These are phyloP conservation scores for Camponotus fellah DNA, from an alignment of 2,888 invertebrate species.

Conservation along the genomic window DNA sequence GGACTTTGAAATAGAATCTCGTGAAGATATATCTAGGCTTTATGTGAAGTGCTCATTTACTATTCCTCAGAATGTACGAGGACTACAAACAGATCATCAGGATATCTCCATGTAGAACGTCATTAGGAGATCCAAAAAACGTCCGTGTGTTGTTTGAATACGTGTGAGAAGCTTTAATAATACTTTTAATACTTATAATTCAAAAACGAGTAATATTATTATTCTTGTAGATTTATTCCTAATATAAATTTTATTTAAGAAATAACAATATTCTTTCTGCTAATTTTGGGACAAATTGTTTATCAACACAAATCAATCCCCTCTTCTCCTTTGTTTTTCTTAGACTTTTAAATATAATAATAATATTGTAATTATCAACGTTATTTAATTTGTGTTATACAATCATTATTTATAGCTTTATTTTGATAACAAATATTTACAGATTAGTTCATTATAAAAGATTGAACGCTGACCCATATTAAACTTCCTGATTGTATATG, in stretches of 20 bases:
- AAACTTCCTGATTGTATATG: constrained; percentile 24
- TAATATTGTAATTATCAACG: background rate
- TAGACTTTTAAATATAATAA: background rate
- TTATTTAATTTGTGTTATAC: constrained; percentile 25
- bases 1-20: too few species aligned
- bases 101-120: too few species aligned
- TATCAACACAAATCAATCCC: constrained; percentile 7
- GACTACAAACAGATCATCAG: too few species aligned
- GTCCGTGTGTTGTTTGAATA: too few species aligned
- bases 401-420: constrained; percentile 20
- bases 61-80: too few species aligned
- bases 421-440: background rate
- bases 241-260: constrained; percentile 4
- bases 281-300: background rate
- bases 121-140: too few species aligned
- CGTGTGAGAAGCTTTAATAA: background rate
- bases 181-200: background rate
- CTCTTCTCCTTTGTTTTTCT: background rate
- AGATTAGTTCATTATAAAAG: background rate
- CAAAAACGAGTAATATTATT: constrained; percentile 6
- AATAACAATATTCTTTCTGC: constrained; percentile 12
- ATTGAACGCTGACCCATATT: constrained; percentile 6
- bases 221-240: background rate
- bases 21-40: too few species aligned
- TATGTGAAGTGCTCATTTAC: too few species aligned